Base-by-base conservation (phyloP, 2,113 vertebrate genomes). In the Lathamus discolor region DNA sequence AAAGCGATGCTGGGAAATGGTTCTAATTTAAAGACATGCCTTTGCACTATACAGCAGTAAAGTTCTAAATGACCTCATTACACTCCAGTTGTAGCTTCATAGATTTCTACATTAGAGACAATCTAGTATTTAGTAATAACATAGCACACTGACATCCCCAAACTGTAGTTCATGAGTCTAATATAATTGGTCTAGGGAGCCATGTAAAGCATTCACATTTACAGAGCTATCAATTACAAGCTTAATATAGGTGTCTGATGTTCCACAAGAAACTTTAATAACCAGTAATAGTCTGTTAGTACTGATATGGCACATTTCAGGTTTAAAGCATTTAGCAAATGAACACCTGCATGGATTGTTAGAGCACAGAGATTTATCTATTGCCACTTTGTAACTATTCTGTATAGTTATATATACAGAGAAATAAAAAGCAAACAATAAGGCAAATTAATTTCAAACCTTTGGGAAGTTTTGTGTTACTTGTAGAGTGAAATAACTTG, bases 351-450 rank as follows among this genome's bases (percentile, higher is more conserved):
- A 25, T 13, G 59, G 33, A 41, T 83, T 88, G 28, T 80, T 57
- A 77, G 59, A 87, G 24, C 59, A 66, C 11, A 17, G 69, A 77
- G 52, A 79, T 78, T 46, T 67, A 37, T 61, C 82, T 67, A 41
- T 61, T 88, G 79, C 85, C 9, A 66, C 35, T 90, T 63, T 6
- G 54, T 49, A 86, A 59, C 51, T 41, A 9, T n/a, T 74, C 29
- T 39, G 4, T 62, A 20, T 49, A 92, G 39, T 39, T 39, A 39
- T 39, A 39, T 39, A 84, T 61, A 86, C 86, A 82, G 66, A 82
- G 81, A 94, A 87, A 82, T 29, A 72, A 95, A 95, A 89, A 95
- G 82, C 33, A 94, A 95, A 84, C 29, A 78, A 35, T 76, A 80
- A 90, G 37, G 37, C 20, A 89, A 95, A 91, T 92, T 66, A 76